Evolutionary conservation across 2,888 invertebrate genomes (phyloP).

Genomic region (Metacarcinus magister): DNA sequence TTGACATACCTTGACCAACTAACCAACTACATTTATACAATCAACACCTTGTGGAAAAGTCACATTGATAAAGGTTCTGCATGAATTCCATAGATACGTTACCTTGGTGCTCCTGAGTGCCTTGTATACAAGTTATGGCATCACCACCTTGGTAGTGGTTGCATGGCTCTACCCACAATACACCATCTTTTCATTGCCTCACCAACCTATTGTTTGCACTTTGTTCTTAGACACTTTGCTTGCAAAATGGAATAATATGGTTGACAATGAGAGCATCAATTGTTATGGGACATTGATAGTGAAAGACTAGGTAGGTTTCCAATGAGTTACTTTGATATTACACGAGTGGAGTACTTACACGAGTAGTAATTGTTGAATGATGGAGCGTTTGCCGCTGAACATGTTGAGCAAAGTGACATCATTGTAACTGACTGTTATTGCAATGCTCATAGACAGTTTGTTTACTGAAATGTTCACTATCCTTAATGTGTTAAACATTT

Average conservation of each 20-base stretch:
- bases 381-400: neutral
- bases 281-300: neutral
- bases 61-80: neutral
- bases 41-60: neutral
- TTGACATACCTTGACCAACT: neutral
- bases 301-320: neutral
- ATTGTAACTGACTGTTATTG: neutral
- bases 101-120: conserved; percentile 34
- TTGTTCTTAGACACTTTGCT: neutral
- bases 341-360: neutral
- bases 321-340: neutral
- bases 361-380: neutral
- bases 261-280: neutral
- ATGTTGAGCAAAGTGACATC: neutral
- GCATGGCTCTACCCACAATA: neutral
- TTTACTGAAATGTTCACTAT: neutral
- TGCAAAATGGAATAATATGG: neutral
- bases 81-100: neutral
- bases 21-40: neutral
- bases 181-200: neutral
- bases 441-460: neutral
- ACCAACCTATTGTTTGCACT: neutral
- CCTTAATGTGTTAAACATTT: neutral
- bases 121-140: neutral
- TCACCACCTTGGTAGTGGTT: conserved; percentile 2